Evolutionary conservation across 2,113 vertebrate species (phyloP).

Genomic region (Arizona elegans): DNA sequence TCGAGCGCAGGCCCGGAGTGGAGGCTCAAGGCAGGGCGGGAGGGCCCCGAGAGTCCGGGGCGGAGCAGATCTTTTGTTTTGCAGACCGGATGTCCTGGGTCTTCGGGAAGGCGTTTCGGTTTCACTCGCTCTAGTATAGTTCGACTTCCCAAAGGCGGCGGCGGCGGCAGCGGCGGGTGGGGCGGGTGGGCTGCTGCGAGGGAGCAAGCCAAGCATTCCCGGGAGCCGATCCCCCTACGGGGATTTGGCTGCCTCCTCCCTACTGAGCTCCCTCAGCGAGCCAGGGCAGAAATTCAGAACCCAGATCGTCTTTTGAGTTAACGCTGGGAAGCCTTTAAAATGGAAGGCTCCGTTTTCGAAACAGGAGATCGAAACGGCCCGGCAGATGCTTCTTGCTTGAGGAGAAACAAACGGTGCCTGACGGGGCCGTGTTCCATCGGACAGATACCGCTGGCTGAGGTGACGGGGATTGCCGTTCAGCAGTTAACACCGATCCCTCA

Average conservation of each 20-base stretch:
- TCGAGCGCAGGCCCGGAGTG: background rate
- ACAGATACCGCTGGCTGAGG: background rate
- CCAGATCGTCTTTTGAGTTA: background rate
- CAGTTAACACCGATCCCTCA: background rate
- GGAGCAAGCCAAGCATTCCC: background rate
- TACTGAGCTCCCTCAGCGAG: background rate
- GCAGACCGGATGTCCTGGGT: constrained; percentile 14
- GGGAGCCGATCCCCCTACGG: background rate
- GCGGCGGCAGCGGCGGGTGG: too few species aligned
- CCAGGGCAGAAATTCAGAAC: background rate
- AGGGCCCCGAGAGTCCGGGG: background rate
- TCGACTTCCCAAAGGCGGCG: background rate
- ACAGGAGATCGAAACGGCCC: background rate
- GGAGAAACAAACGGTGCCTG: background rate
- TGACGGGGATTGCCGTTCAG: background rate
- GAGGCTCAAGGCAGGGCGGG: background rate
- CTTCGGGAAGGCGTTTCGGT: background rate
- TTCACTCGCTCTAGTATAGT: background rate
- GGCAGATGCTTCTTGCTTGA: background rate
- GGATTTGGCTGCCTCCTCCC: background rate
- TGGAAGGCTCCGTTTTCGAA: background rate
- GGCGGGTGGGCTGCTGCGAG: background rate
- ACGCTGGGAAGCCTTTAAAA: background rate
- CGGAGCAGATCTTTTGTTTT: background rate
- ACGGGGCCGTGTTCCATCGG: background rate